Percentiles rank a stretch among this genome's conserved stretches.
phyloP scores from a whole-genome alignment of 2,113 vertebrate species.

The Macheiramphus alcinus region DNA sequence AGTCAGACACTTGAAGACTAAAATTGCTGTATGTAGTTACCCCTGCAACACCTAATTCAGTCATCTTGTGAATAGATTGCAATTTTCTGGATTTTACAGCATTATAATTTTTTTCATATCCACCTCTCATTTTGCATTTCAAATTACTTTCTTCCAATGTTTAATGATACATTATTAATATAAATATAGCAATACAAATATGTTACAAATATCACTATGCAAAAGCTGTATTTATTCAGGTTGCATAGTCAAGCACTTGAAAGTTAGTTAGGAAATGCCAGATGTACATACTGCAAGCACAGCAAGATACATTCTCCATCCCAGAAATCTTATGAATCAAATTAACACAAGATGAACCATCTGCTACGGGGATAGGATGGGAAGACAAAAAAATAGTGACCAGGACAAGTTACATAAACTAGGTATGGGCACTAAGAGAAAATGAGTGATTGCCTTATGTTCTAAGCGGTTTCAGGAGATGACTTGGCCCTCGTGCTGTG shows the following conservation, averaged over 20 bases:
- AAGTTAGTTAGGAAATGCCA: not conserved
- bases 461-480: not conserved
- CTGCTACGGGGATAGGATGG: not conserved
- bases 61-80: not conserved
- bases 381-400: not conserved
- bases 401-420: not conserved
- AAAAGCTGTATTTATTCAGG: not conserved
- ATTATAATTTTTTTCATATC: not conserved
- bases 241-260: not conserved
- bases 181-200: not conserved
- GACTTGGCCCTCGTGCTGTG: not conserved
- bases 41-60: not conserved
- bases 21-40: not conserved
- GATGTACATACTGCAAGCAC: not conserved
- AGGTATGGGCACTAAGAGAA: not conserved
- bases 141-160: not conserved
- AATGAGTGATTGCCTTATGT: not conserved
- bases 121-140: not conserved
- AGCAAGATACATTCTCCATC: not conserved
- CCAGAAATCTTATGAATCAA: conserved; percentile 5
- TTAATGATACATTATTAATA: not conserved
- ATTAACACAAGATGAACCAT: conserved; percentile 4
- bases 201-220: not conserved
- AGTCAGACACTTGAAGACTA: not conserved
- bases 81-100: not conserved